Evolutionary conservation across 1,140 invertebrate genomes (phyloP), one percentile per base, ranked within the genome.

Genomic region (Prorops nasuta): DNA sequence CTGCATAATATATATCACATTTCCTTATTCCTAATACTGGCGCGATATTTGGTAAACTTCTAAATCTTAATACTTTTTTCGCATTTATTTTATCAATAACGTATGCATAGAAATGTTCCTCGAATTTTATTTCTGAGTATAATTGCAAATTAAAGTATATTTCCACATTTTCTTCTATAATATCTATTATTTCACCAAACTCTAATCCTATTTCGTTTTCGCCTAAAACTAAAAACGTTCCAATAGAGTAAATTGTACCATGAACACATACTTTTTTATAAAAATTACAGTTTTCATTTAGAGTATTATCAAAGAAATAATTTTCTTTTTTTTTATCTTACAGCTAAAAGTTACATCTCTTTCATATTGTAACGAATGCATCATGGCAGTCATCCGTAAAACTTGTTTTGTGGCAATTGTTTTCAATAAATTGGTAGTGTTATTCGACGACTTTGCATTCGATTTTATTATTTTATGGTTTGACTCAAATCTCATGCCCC

Each of bases 181-280:
- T 39, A 21, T 49, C 20, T 10, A 34, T 17, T 20, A 35, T 49
- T 49, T 49, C 28, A 19, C 40, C 44, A 15, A 47, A 47, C 20
- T 22, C 28, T 20, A 22, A 12, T 39, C 3, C 34, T 6, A 6
- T 28, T 7, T 28, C 24, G 6, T 28, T 6, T 12, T 7, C 6
- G 12, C 24, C 12, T 12, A 28, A 6, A 28, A 28, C 24, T 28
- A 28, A 28, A 12, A 7, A 28, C 6, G 24, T 28, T 6, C 12
- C 24, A 12, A 28, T 28, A 7, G 6, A 12, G 24, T 28, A 28
- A 28, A 12, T 7, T 6, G 12, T 12, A 6, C 24, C 12, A 12
- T 28, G 6, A 12, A 28, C 12, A 28, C 12, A 7, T 12, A 28
- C 24, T 28, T 28, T 6, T 28, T 28, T 12, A 28, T 28, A 28